phyloP scores from a whole-genome alignment of 2,888 invertebrate genomes.

The Ophonus ardosiacus region DNA sequence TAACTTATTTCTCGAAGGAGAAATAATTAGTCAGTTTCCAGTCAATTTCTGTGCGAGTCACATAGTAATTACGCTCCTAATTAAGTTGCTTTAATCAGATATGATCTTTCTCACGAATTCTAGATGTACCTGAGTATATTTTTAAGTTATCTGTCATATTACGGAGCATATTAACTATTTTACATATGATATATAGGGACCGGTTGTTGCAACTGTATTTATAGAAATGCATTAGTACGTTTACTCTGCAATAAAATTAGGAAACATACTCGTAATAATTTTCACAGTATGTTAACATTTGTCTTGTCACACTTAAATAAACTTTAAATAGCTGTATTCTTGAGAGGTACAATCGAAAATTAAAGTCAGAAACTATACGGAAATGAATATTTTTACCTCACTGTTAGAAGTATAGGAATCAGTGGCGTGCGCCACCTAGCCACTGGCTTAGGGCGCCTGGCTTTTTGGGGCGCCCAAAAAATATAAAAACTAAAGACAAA shows the following conservation, averaged over 20 bases:
- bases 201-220: constrained; percentile 36
- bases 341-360: no score
- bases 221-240: constrained; percentile 43
- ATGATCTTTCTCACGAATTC: constrained; percentile 63
- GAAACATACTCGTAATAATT: constrained; percentile 45
- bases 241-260: constrained; percentile 15
- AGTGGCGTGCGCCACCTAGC: no score
- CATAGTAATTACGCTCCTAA: constrained; percentile 59
- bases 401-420: no score
- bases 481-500: no score
- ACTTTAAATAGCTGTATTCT: background rate
- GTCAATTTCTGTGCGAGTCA: constrained; percentile 54
- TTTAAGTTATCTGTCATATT: constrained; percentile 59
- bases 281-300: constrained; percentile 22
- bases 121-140: constrained; percentile 53
- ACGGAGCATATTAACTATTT: constrained; percentile 46
- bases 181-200: constrained; percentile 55
- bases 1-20: constrained; percentile 28
- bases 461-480: no score
- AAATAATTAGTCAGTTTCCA: constrained; percentile 44
- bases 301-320: background rate
- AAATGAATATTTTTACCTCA: no score
- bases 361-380: no score
- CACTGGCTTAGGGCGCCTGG: no score
- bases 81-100: constrained; percentile 59